Conservation (phyloP, 2,113 vertebrate species). For the Tringa solitaria region DNA sequence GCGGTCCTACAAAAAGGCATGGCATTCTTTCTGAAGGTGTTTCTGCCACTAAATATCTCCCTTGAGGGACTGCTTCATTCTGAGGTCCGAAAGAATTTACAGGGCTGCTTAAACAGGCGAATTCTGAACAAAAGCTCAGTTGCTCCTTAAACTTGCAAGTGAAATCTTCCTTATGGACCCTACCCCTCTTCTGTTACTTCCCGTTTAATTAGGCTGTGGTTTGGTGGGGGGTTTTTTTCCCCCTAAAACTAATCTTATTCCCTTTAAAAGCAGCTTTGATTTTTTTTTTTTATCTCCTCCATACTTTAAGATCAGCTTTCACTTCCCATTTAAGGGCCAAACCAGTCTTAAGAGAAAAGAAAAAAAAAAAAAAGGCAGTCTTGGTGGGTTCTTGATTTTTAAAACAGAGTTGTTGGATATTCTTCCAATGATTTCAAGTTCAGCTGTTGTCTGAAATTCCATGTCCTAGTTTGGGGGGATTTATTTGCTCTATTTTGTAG, state of each 20-base stretch:
- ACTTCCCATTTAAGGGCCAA: neutral
- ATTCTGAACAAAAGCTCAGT: neutral
- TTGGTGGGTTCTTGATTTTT: neutral
- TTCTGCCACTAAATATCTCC: neutral
- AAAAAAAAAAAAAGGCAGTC: no score
- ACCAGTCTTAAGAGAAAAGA: neutral
- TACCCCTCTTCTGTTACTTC: neutral
- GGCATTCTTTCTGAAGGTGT: neutral
- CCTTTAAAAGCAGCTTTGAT: neutral
- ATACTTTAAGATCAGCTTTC: neutral
- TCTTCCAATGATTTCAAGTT: accelerated
- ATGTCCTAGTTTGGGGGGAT: neutral
- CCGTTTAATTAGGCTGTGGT: neutral
- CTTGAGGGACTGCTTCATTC: neutral
- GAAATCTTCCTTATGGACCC: neutral
- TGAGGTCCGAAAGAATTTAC: neutral
- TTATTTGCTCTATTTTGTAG: neutral
- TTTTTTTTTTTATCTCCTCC: neutral
- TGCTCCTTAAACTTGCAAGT: neutral
- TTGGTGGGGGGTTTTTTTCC: accelerated
- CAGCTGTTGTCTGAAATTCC: neutral
- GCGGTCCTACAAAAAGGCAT: neutral
- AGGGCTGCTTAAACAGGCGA: neutral
- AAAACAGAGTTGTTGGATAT: neutral
- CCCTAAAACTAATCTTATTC: neutral